Base-by-base conservation (phyloP, 2,113 vertebrate genomes). In the Agelaius phoeniceus region DNA sequence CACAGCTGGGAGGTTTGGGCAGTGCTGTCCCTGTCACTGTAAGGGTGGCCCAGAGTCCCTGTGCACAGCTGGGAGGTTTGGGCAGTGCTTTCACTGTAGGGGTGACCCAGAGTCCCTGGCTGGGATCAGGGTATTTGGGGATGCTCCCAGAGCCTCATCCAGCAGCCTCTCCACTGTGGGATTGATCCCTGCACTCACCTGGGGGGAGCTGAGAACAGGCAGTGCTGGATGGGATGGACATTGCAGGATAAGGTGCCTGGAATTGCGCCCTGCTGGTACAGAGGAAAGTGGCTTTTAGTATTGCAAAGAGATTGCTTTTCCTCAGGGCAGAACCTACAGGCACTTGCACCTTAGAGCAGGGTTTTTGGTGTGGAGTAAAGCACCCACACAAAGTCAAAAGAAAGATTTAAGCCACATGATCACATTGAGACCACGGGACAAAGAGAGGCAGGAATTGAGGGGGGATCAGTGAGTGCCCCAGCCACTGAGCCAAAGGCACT, bases 101-200 rank as follows among this genome's bases (percentile, higher is more conserved):
- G 43, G 43, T n/a, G n/a, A 65, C 35, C 35, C 39, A 46, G 51
- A n/a, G 58, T 31, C 54, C 69, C 49, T 37, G 22, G 68, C 7
- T 27, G 30, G n/a, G 74, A 6, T 68, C 20, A 4, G 63, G 27
- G 46, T 3, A 2, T 11, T 13, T 6, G 20, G 55, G 39, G 78
- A 13, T 44, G 75, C n/a, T 85, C 43, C 0, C 1, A 51, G 57
- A 84, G 27, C 49, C 31, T 39, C 1, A 0, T 41, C 31, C 41
- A 51, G 52, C 73, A 67, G 54, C 15, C 65, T n/a, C 1, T 5
- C 11, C 7, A 9, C 72, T 13, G 66, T 61, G 21, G 67, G 48
- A 15, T 41, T 15, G 22, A 49, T 63, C n/a, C 13, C 35, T n/a
- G 30, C 26, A 10, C 26, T 51, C 24, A 3, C 2, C 0, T 2